Evolutionary conservation across 2,888 invertebrate genomes (phyloP), one percentile per base, ranked within the genome.

Genomic region (Dasypolia templi): DNA sequence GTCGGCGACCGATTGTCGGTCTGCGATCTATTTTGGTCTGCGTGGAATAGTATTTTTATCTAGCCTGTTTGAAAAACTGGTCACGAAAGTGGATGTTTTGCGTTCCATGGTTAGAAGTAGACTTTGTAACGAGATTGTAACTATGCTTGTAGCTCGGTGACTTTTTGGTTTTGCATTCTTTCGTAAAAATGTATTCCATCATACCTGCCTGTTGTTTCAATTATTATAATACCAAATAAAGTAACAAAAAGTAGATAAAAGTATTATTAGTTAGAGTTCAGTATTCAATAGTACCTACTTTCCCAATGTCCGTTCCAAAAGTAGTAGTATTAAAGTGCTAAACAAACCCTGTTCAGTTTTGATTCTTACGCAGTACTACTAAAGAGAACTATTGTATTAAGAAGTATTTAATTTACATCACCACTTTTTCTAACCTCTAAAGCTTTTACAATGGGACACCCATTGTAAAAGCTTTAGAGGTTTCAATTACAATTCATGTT

Each of bases 11-110:
- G 79, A 67, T 64, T 72, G 75, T 64, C 72, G 59, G 70, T 49
- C 66, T 77, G 55, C 53, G 44, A 70, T 69, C 79, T 80, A 67
- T 76, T 75, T 68, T 81, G 49, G 73, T 79, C 70, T 67, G 42
- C 66, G 39, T 71, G 53, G 49, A 73, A 51, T 42, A 69, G 61
- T 71, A 64, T 83, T 75, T 67, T 72, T 80, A 79, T 51, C 66
- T 73, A 77, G 59, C 56, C 72, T 72, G 79, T 79, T 83, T 79
- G 66, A 65, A 56, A 51, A 73, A 73, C 75, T 74, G 9, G 74
- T 84, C 65, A 64, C 64, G 49, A 68, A 53, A 51, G 39, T 56
- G 56, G 39, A 56, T 32, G 58, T 68, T 70, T 61, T 72, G 39
- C 53, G 42, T 62, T 71, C 61, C 64, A 35, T 49, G 32, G 58